Base-by-base conservation (phyloP, 1,140 invertebrate species). In the Papilio machaon region DNA sequence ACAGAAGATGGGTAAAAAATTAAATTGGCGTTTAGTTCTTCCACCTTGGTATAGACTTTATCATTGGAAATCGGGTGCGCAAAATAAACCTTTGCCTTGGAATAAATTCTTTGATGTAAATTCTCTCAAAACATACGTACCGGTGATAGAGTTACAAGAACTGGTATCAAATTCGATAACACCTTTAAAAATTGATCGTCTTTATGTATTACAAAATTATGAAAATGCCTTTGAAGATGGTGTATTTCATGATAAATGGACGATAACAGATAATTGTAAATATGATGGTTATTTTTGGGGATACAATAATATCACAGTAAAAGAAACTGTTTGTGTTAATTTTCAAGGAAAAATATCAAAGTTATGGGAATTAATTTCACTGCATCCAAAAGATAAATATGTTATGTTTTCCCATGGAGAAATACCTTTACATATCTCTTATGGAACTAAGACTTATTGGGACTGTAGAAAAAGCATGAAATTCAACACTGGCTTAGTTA, bases 41-140 rank as follows among this genome's bases (percentile, higher is more conserved):
- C 99, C 99, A 43, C 98, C 99, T 2, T 99, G 98, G 98, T 96
- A 97, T 84, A 95, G 96, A 73, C 90, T 99, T 1, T 98, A 98
- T 86, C 99, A 99, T 92, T 99, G 99, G 99, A 96, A 96, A 91
- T 96, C 96, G 47, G 92, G 89, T 38, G 93, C 96, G 60, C 79
- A 88, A 35, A 95, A 95, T 80, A 88, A 96, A 79, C 89, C 91
- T 1, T 87, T 96, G 6, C 96, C 96, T 2, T 99, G 99, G 99
- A 91, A 94, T 11, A 88, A 93, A 30, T 99, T 99, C 93, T 99
- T 99, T 93, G 97, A 99, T 91, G 80, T 99, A 13, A 82, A 95
- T 11, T 98, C 98, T 90, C 91, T 99, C 17, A 95, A 96, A 89
- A 95, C 95, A 80, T 99, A 97, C 95, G 96, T 97, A 23, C 97